Base-by-base conservation (phyloP, 2,113 vertebrate species). In the Cyanistes caeruleus region DNA sequence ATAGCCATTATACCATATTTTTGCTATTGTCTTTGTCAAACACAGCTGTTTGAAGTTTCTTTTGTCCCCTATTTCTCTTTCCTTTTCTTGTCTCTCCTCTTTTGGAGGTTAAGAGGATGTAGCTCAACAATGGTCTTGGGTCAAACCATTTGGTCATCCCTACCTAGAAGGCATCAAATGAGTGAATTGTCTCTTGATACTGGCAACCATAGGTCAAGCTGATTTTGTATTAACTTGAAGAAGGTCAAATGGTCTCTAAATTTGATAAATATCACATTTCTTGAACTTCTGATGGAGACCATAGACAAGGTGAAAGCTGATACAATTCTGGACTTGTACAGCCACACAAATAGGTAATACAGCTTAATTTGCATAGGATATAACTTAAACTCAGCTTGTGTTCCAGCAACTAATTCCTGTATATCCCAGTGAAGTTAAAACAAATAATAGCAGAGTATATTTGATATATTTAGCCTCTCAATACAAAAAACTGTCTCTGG, bases 191-290 rank as follows among this genome's bases (percentile, higher is more conserved):
- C 64, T 90, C 90, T 96, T 96, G 79, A 92, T 93, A 74, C 60
- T 84, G 87, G 63, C 56, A 93, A 73, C 78, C 85, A 67, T 44
- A 95, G 95, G 96, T 94, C 95, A 96, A 90, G 95, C 80, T 88
- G 93, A 94, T 94, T 94, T 93, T 95, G 79, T 94, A 90, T 96
- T 96, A 97, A 96, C 90, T 96, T 95, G 79, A 75, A 94, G 87
- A 94, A 96, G 93, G 95, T 90, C 90, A 95, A 96, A 95, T 41
- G 79, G 82, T 95, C 88, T 88, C 90, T 93, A 96, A 97, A 96
- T 96, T 93, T 95, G 88, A 96, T 96, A 96, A 96, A 94, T 94
- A 93, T 88, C 93, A 82, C 43, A 96, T 96, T 96, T 96, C 90
- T 97, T 94, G 79, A 84, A 84, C 85, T 96, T 82, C 83, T 92